Percentiles rank a stretch among this genome's conserved stretches.
Conservation (phyloP, 2,797 vertebrate genomes). For the Iguana delicatissima region DNA sequence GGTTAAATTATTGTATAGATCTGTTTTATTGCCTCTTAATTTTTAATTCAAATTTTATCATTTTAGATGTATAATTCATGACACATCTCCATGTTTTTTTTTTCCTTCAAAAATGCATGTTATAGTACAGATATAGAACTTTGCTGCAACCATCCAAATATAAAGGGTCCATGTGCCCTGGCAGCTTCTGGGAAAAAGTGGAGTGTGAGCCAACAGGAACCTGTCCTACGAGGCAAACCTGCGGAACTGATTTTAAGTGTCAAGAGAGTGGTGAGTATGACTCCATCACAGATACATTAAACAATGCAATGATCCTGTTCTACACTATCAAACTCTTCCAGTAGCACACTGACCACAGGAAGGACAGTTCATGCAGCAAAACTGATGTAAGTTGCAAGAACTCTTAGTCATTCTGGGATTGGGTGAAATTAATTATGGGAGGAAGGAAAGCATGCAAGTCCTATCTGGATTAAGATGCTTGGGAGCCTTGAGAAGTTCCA, state of each 20-base stretch:
- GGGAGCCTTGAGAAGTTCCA: too few relatives aligned
- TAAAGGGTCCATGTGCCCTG: constrained; percentile 80
- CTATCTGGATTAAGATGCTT: too few relatives aligned
- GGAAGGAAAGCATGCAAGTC: too few relatives aligned
- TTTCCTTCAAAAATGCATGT: background rate
- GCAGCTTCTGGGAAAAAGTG: constrained; percentile 82
- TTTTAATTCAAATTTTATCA: constrained; percentile 6
- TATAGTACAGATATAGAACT: constrained; percentile 84
- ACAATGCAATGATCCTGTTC: background rate
- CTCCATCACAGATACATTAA: too few relatives aligned
- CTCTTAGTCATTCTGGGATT: too few relatives aligned
- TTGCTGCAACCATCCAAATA: constrained; percentile 84
- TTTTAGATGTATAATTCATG: background rate
- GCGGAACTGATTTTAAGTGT: constrained; percentile 88
- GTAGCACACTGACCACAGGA: background rate
- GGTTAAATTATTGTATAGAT: constrained; percentile 22
- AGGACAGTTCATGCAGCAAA: background rate
- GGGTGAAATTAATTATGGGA: too few relatives aligned
- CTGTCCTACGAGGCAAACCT: constrained; percentile 78
- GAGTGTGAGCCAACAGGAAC: constrained; percentile 74
- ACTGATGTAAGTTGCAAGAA: background rate
- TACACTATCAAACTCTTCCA: background rate
- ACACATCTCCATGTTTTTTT: fast-evolving
- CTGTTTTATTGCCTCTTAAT: constrained; percentile 31
- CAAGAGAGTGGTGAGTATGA: constrained; percentile 81